Evolutionary conservation across 2,888 invertebrate genomes (phyloP).

Genomic region (Orthosia cruda): DNA sequence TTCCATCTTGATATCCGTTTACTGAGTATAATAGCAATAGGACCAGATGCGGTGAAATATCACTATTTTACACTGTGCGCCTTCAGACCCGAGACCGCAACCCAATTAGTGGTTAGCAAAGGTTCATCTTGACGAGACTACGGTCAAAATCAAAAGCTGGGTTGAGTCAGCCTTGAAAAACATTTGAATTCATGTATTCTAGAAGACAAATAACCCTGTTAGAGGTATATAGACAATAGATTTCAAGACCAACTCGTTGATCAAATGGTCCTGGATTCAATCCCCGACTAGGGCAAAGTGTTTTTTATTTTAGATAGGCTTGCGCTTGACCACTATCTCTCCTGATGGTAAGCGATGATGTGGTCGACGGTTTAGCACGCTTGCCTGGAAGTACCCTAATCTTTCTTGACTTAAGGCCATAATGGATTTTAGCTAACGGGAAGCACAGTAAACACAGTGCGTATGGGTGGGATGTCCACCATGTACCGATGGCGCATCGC

Average conservation of each 20-base stretch:
- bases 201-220: constrained; percentile 7
- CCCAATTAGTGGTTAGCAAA: constrained; percentile 47
- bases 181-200: constrained; percentile 19
- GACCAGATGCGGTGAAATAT: constrained; percentile 30
- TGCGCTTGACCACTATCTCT: no score
- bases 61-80: constrained; percentile 27
- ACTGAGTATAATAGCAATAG: constrained; percentile 34
- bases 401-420: no score
- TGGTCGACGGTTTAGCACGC: no score
- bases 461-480: no score
- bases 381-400: no score
- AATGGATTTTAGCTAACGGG: no score
- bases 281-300: no score
- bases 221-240: constrained; percentile 15
- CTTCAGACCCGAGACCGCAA: constrained; percentile 31
- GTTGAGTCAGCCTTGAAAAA: constrained; percentile 30
- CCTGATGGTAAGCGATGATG: no score
- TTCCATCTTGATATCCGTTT: constrained; percentile 15
- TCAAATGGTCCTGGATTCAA: no score
- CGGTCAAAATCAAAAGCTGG: constrained; percentile 23
- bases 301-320: no score
- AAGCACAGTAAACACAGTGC: no score
- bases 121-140: constrained; percentile 32
- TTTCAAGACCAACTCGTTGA: background rate
- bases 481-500: no score